Base-by-base conservation (phyloP, 2,888 invertebrate genomes). In the Petrophora chlorosata region DNA sequence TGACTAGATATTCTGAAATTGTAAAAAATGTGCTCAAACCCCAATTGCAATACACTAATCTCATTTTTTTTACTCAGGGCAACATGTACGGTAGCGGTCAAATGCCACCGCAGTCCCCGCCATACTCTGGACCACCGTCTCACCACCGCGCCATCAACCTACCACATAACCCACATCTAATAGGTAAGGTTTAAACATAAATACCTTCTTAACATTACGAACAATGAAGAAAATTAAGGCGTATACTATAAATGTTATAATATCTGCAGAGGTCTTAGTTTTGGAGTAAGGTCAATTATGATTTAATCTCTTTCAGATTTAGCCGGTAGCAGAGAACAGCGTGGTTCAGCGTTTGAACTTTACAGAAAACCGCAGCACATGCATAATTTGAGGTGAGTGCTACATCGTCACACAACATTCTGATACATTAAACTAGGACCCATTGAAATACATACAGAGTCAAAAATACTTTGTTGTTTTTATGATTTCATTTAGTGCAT, bases 321-420 rank as follows among this genome's bases (percentile, higher is more conserved):
- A 75, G 96, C 96, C 40, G 97, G 97, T 35, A 95, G 97, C 70
- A 92, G 96, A 66, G 97, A 97, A 76, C 97, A 97, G 73, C 91
- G 97, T 42, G 97, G 97, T 16, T 97, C 97, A 56, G 98, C 98
- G n/a, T 98, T 98, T 79, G 98, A 98, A 83, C 90, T 98, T 54
- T 98, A 98, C 80, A 94, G 97, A 61, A 98, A 98, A 84, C 97
- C 97, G 5, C 93, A 96, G 73, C 94, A 94, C 80, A 95, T 95
- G 92, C 95, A 95, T 80, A 95, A 95, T 73, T 85, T 95, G 82
- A 95, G 95, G 95, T 95, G 91, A 90, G 85, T 34, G 33, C 1
- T 12, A 52, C 43, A 34, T 12, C 5, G 2, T 19, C 12, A 44
- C 47, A 39, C 56, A 32, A 50, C 10, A 28, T 13, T 25, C n/a